phyloP scores from a whole-genome alignment of 1,140 invertebrate genomes.

The Dendroctonus valens region DNA sequence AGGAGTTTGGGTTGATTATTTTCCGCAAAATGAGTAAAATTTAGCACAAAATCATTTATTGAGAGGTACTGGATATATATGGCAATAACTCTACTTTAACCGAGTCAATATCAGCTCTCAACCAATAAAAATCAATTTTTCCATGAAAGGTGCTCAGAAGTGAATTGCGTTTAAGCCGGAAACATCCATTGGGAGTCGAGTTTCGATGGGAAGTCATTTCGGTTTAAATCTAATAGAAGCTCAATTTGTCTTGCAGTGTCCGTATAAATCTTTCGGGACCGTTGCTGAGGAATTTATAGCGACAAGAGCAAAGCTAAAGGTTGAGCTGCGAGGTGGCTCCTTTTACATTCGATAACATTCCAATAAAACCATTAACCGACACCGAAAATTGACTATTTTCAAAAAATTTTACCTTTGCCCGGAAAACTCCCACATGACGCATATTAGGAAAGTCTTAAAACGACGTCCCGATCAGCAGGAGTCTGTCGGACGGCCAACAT shows the following conservation, averaged over 20 bases:
- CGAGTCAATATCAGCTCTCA: too few species aligned
- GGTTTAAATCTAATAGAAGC: constrained; percentile 18
- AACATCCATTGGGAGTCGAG: constrained; percentile 11
- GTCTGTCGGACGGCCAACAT: constrained; percentile 20
- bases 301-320: not conserved
- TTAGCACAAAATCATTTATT: too few species aligned
- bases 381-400: not conserved
- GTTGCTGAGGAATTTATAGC: constrained; percentile 1
- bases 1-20: too few species aligned
- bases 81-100: too few species aligned
- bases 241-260: constrained; percentile 21
- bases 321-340: not conserved
- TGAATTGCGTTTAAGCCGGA: constrained; percentile 14
- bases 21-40: too few species aligned
- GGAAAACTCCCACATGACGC: too few species aligned
- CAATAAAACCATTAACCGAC: not conserved
- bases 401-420: too few species aligned
- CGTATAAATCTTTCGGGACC: constrained; percentile 15
- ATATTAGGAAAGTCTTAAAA: constrained; percentile 3
- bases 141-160: not conserved
- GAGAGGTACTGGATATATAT: too few species aligned
- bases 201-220: constrained; percentile 20
- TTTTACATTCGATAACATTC: not conserved
- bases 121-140: too few species aligned
- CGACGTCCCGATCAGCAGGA: constrained; percentile 22